Evolutionary conservation across 2,113 vertebrate species (phyloP), one percentile per base, ranked within the genome.

Genomic region (Rana temporaria): DNA sequence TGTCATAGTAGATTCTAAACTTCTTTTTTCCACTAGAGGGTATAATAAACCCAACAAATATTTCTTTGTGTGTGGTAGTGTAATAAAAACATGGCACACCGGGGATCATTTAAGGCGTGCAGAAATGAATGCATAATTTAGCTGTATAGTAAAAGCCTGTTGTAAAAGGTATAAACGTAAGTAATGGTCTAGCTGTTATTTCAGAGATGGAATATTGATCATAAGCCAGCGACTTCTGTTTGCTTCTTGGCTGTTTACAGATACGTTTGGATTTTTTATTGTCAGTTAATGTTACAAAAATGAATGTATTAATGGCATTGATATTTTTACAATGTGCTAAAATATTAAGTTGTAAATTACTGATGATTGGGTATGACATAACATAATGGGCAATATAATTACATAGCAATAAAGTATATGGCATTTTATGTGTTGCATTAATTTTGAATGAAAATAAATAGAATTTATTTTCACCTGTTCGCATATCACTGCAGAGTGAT

Each of bases 11-110:
- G 17, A 53, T 55, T 66, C 62, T 56, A 78, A 55, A 78, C 62
- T 66, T 38, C 19, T 52, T 81, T 85, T 88, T 88, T 89, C 87
- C 88, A 90, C 90, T 89, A 88, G 85, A 76, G 87, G 86, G 87
- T 88, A 89, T 77, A 81, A 80, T 85, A 86, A 85, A 85, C 78
- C 87, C 84, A 82, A 34, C 83, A 70, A 81, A n/a, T 71, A 60
- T 32, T 38, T 5, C 38, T 81, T 71, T 24, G 32, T 34, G 52
- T 48, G 42, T 48, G 9, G 42, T 84, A 6, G 3, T 82, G 56
- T 72, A 84, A 76, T 72, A 62, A n/a, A 81, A 79, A 15, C 16
- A 20, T 55, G 16, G 72, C 12, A 59, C 85, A 85, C 72, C 67
- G 38, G 82, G 81, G 84, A 82, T 20, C 74, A 63, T 82, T 88